A percentile compares a stretch with the other conserved stretches of the same genome.
Evolutionary conservation across 2,888 invertebrate genomes (phyloP).

Genomic region (Willowsia nigromaculata): DNA sequence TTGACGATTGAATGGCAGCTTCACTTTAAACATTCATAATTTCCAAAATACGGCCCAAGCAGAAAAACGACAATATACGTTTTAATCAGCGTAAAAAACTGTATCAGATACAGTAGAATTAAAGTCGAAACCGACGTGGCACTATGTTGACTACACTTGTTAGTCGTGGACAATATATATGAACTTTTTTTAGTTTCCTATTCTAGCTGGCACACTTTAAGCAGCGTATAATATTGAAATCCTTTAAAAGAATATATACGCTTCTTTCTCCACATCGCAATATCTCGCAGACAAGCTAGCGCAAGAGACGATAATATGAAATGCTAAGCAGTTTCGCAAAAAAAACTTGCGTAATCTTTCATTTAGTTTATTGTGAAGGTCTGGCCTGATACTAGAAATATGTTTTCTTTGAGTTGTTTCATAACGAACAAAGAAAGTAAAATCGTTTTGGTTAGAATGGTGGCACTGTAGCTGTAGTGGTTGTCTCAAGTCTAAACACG

Average conservation of each 20-base stretch:
- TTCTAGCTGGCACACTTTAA: not conserved
- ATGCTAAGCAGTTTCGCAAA: conserved; percentile 71
- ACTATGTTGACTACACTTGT: too few relatives aligned
- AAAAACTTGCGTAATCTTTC: conserved; percentile 74
- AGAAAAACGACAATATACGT: too few relatives aligned
- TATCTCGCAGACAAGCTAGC: not conserved
- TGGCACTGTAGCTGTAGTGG: not conserved
- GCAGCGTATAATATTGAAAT: not conserved
- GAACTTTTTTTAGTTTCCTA: not conserved
- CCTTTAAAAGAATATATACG: not conserved
- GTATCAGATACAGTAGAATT: too few relatives aligned
- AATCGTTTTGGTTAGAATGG: not conserved
- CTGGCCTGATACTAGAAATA: conserved; percentile 23
- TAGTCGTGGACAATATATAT: too few relatives aligned
- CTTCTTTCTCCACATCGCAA: not conserved
- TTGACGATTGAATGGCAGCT: too few relatives aligned
- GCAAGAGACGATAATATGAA: not conserved
- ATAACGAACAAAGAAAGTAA: not conserved
- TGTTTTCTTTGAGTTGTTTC: not conserved
- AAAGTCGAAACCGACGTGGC: too few relatives aligned
- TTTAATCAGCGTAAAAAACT: too few relatives aligned
- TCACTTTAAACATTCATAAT: too few relatives aligned
- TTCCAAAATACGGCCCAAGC: too few relatives aligned
- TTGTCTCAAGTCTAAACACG: too few relatives aligned
- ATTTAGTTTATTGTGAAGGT: conserved; percentile 39